Evolutionary conservation across 2,797 vertebrate genomes (phyloP).

Genomic region (Australoheros facetus): DNA sequence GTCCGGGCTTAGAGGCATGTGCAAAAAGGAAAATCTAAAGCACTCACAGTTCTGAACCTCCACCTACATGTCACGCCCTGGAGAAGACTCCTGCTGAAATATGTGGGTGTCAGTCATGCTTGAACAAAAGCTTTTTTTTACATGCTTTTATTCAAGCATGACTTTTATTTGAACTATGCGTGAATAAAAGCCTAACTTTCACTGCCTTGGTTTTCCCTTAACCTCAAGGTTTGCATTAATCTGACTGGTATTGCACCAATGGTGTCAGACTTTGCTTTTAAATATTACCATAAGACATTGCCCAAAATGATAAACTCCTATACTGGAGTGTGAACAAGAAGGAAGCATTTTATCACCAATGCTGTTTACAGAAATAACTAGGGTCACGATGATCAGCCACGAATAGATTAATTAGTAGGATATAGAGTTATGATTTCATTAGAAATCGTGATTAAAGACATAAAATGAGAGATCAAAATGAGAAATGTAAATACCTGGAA

Average conservation of each 20-base stretch:
- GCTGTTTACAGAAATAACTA: not conserved
- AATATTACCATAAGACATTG: not conserved
- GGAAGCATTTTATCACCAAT: not conserved
- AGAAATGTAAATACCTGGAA: not conserved
- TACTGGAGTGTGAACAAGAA: not conserved
- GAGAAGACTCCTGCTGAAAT: slow-evolving; percentile 21
- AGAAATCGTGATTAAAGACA: not conserved
- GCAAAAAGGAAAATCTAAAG: slow-evolving; percentile 15
- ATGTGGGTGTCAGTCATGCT: slow-evolving; percentile 33
- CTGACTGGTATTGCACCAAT: not conserved
- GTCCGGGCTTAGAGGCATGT: not conserved
- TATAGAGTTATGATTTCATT: not conserved
- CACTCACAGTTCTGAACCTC: not conserved
- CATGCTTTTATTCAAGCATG: not conserved
- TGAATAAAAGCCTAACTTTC: not conserved
- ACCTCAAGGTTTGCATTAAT: not conserved
- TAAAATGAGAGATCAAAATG: not conserved
- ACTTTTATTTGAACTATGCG: not conserved
- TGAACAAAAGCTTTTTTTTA: slow-evolving; percentile 22
- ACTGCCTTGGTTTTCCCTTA: not conserved
- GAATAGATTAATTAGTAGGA: no score
- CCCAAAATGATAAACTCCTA: not conserved
- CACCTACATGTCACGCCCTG: slow-evolving; percentile 21
- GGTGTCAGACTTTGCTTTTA: not conserved
- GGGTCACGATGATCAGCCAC: not conserved